Evolutionary conservation across 2,113 vertebrate genomes (phyloP), one percentile per base, ranked within the genome.

Genomic region (Aspidoscelis tigris): DNA sequence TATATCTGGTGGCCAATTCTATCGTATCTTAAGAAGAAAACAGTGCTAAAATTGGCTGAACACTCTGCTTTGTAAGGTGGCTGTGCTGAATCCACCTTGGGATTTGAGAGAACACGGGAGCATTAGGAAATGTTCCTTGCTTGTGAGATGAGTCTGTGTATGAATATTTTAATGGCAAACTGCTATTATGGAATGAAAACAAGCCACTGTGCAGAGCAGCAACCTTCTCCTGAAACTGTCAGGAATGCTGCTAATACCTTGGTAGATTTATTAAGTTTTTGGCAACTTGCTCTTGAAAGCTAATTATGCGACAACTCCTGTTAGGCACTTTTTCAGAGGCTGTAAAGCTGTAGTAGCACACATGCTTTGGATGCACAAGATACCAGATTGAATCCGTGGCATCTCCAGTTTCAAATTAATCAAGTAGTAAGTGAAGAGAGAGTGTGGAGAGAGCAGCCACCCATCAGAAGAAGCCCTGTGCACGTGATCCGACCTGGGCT

Each of bases 1-100:
- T 74, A 68, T 88, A 33, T 55, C 81, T 89, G 83, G 81, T 84
- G 85, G 90, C 84, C 78, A 86, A 78, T 81, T 91, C 91, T 88
- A 85, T 64, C 65, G 64, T 84, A 84, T 83, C 82, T 44, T 81
- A 90, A 91, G 84, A 92, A 92, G 83, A 93, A 93, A 88, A 85
- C 77, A 81, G 80, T 47, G 82, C 84, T 89, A 88, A 83, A 84
- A 85, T 78, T 81, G 14, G 70, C 50, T 84, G 55, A 68, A 43
- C 70, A 44, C 43, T 66, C 14, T 3, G 11, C 58, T 41, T 26
- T 39, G 84, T 88, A 89, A 90, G 83, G 81, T 66, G 78, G 61
- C 24, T 7, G 50, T 24, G 11, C 79, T 71, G 50, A n/a, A 20
- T 84, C 41, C 86, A 87, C 76, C 47, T 78, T 86, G 68, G 78